Evolutionary conservation across 2,888 invertebrate species (phyloP), one percentile per base, ranked within the genome.

Genomic region (Nesidiocoris tenuis): DNA sequence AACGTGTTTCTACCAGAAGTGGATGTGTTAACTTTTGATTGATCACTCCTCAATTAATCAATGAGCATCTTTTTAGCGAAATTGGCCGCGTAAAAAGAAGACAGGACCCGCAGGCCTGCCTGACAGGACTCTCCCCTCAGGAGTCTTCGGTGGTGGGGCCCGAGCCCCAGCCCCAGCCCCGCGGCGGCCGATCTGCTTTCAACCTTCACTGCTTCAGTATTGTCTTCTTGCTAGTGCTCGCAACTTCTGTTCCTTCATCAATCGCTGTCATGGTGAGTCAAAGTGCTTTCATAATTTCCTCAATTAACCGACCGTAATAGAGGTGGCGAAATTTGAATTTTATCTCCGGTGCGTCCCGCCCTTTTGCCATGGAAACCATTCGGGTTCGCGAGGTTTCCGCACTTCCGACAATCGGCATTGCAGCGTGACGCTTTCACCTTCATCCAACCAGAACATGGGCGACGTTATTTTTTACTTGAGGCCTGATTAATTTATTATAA

Each of bases 211-310:
- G 3, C 67, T 59, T 70, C 70, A 70, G 70, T 70, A 70, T 70
- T 70, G 70, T 59, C 70, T 70, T 70, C 70, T 70, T 70, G 70
- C 70, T 70, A 70, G 70, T 70, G 57, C 70, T 70, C 70, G 70
- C 70, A 70, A 59, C 70, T 57, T 59, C 22, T 56, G 57, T 70
- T 57, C 59, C 59, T 39, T 59, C 63, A 70, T 70, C 59, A 57
- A 12, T 70, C 18, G 59, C 70, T 59, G 70, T 70, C 70, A 70
- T 70, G 70, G 70, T 70, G 59, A 59, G 70, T 70, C 19, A 54
- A 23, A 63, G n/a, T 61, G n/a, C 17, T 24, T 9, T 12, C 63
- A 63, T 23, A 7, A 63, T n/a, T n/a, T n/a, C n/a, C n/a, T n/a
- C n/a, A n/a, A n/a, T n/a, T n/a, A n/a, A n/a, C n/a, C n/a, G n/a